Evolutionary conservation across 2,888 invertebrate species (phyloP).

Genomic region (Autographa gamma): DNA sequence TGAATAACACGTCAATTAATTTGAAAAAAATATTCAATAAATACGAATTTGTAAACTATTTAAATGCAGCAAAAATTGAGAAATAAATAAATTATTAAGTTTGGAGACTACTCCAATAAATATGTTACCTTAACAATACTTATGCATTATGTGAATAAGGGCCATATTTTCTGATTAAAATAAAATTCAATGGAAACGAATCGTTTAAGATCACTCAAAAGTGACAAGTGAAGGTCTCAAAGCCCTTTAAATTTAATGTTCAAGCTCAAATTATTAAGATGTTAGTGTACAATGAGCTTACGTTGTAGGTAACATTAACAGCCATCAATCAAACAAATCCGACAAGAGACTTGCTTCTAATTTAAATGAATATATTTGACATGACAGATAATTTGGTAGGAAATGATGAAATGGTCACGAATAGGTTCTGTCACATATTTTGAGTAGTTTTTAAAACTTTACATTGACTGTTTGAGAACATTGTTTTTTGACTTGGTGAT

Average conservation of each 20-base stretch:
- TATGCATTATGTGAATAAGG: neutral
- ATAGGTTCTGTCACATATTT: neutral
- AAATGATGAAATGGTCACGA: neutral
- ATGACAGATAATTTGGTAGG: neutral
- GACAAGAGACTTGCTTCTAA: neutral
- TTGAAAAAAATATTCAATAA: conserved; percentile 20
- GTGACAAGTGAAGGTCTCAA: conserved; percentile 1
- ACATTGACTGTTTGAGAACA: too few species aligned
- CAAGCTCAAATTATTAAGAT: neutral
- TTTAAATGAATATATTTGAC: neutral
- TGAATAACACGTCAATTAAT: conserved; percentile 41
- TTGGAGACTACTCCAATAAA: neutral
- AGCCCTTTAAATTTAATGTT: neutral
- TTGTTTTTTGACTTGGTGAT: too few species aligned
- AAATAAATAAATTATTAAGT: conserved; percentile 3
- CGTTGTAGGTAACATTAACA: neutral
- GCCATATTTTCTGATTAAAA: neutral
- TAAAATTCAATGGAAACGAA: neutral
- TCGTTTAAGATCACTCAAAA: neutral
- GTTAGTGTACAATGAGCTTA: neutral
- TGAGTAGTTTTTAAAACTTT: neutral
- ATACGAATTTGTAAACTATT: neutral
- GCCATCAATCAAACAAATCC: neutral
- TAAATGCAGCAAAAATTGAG: neutral
- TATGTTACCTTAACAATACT: neutral